phyloP scores from a whole-genome alignment of 2,113 vertebrate species.

The Egretta garzetta region DNA sequence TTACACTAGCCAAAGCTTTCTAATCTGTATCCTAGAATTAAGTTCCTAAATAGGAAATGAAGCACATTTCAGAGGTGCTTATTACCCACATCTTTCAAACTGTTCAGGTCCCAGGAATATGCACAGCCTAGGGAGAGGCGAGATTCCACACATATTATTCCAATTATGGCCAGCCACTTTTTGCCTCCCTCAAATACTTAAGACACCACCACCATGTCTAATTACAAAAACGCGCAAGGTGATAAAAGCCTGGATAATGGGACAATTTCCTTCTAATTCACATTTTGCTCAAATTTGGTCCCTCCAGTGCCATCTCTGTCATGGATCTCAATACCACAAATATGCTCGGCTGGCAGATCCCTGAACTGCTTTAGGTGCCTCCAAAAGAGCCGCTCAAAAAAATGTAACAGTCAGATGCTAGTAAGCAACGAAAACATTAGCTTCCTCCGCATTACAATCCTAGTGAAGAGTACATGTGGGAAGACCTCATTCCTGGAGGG shows the following conservation, averaged over 20 bases:
- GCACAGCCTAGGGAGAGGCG: not conserved
- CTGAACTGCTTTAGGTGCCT: not conserved
- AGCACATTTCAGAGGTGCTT: not conserved
- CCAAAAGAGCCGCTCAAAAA: not conserved
- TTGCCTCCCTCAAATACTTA: not conserved
- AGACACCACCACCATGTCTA: not conserved
- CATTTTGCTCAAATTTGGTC: not conserved
- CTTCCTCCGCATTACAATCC: not conserved
- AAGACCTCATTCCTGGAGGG: not conserved
- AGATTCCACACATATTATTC: constrained; percentile 26
- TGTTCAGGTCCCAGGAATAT: not conserved
- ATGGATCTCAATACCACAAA: not conserved
- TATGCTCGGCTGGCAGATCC: not conserved
- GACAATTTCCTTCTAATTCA: not conserved
- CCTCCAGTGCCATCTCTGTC: not conserved
- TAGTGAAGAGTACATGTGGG: not conserved
- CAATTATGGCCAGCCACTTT: not conserved
- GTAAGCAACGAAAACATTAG: not conserved
- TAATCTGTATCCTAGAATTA: not conserved
- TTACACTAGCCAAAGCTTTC: not conserved
- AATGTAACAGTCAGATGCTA: not conserved
- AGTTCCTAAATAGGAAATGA: not conserved
- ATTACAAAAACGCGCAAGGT: not conserved
- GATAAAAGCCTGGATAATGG: not conserved
- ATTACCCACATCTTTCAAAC: not conserved